Conservation (phyloP, 2,797 vertebrate species). For the Morelia viridis region DNA sequence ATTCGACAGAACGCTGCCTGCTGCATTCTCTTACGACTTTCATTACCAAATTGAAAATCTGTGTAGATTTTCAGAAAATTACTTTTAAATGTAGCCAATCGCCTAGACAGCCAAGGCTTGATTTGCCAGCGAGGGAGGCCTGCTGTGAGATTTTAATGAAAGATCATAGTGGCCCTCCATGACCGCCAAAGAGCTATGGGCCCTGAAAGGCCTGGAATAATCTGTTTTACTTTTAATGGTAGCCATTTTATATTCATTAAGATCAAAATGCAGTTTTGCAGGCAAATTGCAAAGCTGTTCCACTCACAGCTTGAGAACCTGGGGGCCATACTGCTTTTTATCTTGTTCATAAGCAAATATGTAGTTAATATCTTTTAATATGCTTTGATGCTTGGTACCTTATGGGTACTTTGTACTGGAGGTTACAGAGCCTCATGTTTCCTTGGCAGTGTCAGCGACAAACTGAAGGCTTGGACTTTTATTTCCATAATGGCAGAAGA, state of each 20-base stretch:
- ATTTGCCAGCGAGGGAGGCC: conserved; percentile 87
- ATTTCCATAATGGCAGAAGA: conserved; percentile 78
- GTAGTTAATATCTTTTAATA: conserved; percentile 92
- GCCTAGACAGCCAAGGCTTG: conserved; percentile 87
- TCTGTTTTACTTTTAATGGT: conserved; percentile 98
- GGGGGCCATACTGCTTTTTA: conserved; percentile 89
- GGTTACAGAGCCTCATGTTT: conserved; percentile 80
- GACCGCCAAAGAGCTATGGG: conserved; percentile 94
- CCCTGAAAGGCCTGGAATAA: conserved; percentile 93
- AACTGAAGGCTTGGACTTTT: conserved; percentile 74
- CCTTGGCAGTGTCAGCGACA: conserved; percentile 73
- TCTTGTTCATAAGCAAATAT: conserved; percentile 90
- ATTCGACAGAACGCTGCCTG: conserved; percentile 82
- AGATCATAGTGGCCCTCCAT: conserved; percentile 98
- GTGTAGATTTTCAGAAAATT: conserved; percentile 97
- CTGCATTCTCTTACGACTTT: conserved; percentile 88
- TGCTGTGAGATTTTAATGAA: conserved; percentile 98
- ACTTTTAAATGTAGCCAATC: conserved; percentile 97
- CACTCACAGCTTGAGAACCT: conserved; percentile 96
- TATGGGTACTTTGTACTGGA: conserved; percentile 87
- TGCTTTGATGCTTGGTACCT: conserved; percentile 89
- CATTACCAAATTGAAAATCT: conserved; percentile 94
- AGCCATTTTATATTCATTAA: conserved; percentile 99
- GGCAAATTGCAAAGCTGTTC: conserved; percentile 99
- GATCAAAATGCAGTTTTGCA: conserved; percentile 97